A percentile compares a stretch with the other conserved stretches of the same genome.
These are phyloP conservation scores for Penelope pileata DNA, from an alignment of 2,113 vertebrate genomes.

Conservation along the genomic window DNA sequence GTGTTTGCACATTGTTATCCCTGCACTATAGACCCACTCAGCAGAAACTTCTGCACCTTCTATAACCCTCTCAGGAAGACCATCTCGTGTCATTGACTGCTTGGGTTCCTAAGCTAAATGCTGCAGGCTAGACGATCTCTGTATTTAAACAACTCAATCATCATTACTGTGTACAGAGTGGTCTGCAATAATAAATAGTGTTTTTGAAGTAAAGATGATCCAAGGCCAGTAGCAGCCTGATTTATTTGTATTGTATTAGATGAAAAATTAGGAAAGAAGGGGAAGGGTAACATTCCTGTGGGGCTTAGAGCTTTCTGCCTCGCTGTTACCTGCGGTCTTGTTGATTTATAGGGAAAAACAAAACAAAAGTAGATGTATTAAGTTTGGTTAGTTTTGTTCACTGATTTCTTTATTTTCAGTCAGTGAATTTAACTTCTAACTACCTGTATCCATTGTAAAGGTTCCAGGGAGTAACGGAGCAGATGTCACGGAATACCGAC, in stretches of 20 bases:
- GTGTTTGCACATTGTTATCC: not conserved
- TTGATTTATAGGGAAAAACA: not conserved
- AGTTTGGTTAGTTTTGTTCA: not conserved
- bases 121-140: not conserved
- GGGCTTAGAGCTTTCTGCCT: not conserved
- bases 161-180: not conserved
- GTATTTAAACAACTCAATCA: constrained; percentile 26
- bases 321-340: not conserved
- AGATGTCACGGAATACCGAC: constrained; percentile 87
- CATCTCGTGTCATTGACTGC: not conserved
- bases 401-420: not conserved
- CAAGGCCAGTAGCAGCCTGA: not conserved
- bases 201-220: not conserved
- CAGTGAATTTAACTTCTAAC: not conserved
- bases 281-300: not conserved
- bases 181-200: not conserved
- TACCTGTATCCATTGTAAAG: constrained; percentile 69
- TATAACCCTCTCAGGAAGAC: not conserved
- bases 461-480: constrained; percentile 88
- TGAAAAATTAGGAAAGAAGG: not conserved
- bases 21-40: not conserved
- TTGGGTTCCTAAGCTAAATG: not conserved
- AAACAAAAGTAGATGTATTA: not conserved
- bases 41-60: not conserved
- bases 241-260: not conserved